Base-by-base conservation (phyloP, 1,140 invertebrate genomes). In the Propsilocerus akamusi region DNA sequence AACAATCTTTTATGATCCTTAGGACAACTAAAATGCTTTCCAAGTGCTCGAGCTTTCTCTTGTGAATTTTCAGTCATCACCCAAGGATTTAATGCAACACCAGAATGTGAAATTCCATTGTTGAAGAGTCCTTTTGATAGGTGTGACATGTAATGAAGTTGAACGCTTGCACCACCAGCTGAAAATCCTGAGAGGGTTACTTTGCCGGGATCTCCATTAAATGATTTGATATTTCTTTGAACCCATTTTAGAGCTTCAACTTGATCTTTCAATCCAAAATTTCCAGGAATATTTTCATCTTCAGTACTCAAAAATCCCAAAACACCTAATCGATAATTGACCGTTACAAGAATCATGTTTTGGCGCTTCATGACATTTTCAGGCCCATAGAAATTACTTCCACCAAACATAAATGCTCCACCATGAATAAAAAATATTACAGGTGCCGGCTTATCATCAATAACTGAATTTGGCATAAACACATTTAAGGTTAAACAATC, bases 71-170 rank as follows among this genome's bases (percentile, higher is more conserved):
- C 68, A 11, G 72, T 70, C 25, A 78, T 63, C 0, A 77, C 71
- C 81, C 77, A 87, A 14, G 69, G 72, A 54, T 73, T 66, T 2
- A 86, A 62, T 5, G 77, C 75, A n/a, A 78, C 78, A 2, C 83
- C 84, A 57, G 34, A 41, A 20, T 41, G 34, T 0, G 34, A 47
- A 17, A 47, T 47, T 26, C 10, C 46, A n/a, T 47, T 47, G 1
- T 47, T 25, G n/a, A 47, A 47, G 10, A 47, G n/a, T 12, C 68
- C 68, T 66, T 56, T 67, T 47, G 68, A 70, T 49, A 65, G 50
- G 1, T 65, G 61, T 59, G 71, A 78, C 2, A 84, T 52, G 49
- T 80, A 69, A 55, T 82, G 79, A 56, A 80, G 73, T 47, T 73
- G 66, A 3, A 72, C 70, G 55, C 71, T 73, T 23, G 70, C 71